phyloP scores from a whole-genome alignment of 2,888 invertebrate genomes.

The Ptychoptera contaminata region DNA sequence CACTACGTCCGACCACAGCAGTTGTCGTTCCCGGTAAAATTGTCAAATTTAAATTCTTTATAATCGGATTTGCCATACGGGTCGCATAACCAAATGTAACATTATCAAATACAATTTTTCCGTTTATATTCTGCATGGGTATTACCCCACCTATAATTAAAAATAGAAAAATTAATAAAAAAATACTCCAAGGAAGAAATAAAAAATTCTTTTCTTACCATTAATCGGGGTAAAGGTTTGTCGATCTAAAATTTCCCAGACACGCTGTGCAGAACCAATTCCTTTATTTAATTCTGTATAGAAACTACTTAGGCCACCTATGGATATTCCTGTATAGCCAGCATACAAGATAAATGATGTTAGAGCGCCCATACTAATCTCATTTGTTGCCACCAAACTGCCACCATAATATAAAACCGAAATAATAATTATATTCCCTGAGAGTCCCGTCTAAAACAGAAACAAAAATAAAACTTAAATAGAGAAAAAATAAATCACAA shows the following conservation, averaged over 20 bases:
- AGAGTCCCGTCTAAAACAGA: conserved; percentile 55
- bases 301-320: conserved; percentile 80
- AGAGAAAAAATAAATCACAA: not conserved
- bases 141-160: conserved; percentile 20
- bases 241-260: conserved; percentile 82
- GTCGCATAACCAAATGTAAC: conserved; percentile 60
- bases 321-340: conserved; percentile 80
- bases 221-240: conserved; percentile 56
- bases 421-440: conserved; percentile 79
- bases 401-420: conserved; percentile 88
- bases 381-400: conserved; percentile 64
- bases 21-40: conserved; percentile 55
- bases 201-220: conserved; percentile 5
- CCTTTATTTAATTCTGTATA: conserved; percentile 90
- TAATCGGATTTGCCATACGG: conserved; percentile 38
- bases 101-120: conserved; percentile 59
- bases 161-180: not conserved
- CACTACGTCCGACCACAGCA: conserved; percentile 77
- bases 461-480: conserved; percentile 9
- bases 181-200: not conserved
- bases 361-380: conserved; percentile 69
- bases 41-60: conserved; percentile 48
- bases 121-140: conserved; percentile 20
- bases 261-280: conserved; percentile 73
- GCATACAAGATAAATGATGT: conserved; percentile 92